A percentile compares a stretch with the other conserved stretches of the same genome.
Conservation (phyloP, 2,888 invertebrate species). For the Lissocephala sabroskyi region DNA sequence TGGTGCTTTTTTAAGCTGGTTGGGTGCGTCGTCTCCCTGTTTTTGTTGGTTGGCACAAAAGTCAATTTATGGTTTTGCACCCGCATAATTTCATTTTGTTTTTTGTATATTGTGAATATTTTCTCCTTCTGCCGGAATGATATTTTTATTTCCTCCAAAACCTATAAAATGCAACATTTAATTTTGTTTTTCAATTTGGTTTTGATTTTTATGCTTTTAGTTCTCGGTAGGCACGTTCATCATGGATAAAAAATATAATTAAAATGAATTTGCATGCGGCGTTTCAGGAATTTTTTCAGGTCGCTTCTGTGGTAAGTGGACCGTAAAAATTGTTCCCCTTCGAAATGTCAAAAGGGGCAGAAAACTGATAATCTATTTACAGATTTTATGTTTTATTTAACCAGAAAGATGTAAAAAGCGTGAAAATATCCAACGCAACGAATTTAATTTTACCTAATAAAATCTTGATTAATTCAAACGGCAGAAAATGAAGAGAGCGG, state of each 20-base stretch:
- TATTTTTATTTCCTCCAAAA: background rate
- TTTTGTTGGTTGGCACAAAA: slow-evolving; percentile 26
- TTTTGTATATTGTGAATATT: slow-evolving; percentile 15
- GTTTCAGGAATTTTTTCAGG: background rate
- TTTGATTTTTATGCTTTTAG: slow-evolving; percentile 23
- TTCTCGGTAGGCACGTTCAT: slow-evolving; percentile 10
- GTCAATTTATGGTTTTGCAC: slow-evolving; percentile 49
- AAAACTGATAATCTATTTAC: no score
- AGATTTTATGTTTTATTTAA: no score
- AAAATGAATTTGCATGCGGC: slow-evolving; percentile 9
- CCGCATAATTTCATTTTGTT: slow-evolving; percentile 48
- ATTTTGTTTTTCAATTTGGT: slow-evolving; percentile 9
- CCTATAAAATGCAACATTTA: slow-evolving; percentile 24
- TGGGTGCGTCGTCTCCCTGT: slow-evolving; percentile 19
- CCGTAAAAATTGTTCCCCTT: slow-evolving; percentile 2
- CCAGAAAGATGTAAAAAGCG: no score
- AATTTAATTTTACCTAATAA: no score
- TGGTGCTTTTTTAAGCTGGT: slow-evolving; percentile 22
- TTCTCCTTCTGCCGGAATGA: slow-evolving; percentile 12
- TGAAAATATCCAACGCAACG: no score
- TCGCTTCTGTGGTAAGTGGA: background rate
- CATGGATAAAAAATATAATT: slow-evolving; percentile 33
- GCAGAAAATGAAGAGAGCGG: no score
- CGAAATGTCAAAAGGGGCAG: no score
- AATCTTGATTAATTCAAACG: no score